Evolutionary conservation across 2,113 vertebrate genomes (phyloP).

Genomic region (Empidonax alnorum): DNA sequence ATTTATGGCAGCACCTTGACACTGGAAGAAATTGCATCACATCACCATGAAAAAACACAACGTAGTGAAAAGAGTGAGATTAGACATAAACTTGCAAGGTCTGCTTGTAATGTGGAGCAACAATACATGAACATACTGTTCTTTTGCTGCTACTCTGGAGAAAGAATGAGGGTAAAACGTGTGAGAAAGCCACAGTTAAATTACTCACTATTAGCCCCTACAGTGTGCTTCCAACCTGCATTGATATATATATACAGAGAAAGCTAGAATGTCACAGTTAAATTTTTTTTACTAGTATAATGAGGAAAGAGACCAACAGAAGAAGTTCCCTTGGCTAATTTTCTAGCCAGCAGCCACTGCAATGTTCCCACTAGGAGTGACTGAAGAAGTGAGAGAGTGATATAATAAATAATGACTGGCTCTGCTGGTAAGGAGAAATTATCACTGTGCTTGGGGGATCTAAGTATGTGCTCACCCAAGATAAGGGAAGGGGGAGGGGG

Average conservation of each 20-base stretch:
- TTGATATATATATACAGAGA: conserved; percentile 56
- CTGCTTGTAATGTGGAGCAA: conserved; percentile 57
- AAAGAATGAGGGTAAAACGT: conserved; percentile 66
- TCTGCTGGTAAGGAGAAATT: conserved; percentile 76
- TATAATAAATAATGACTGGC: conserved; percentile 80
- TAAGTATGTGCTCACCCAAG: conserved; percentile 61
- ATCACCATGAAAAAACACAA: conserved; percentile 52
- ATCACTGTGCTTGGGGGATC: conserved; percentile 76
- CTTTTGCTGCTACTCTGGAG: conserved; percentile 63
- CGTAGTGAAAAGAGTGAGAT: conserved; percentile 56
- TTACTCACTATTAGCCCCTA: conserved; percentile 77
- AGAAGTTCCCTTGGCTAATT: conserved; percentile 81
- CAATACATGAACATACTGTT: conserved; percentile 34
- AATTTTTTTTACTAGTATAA: conserved; percentile 81
- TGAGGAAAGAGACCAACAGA: conserved; percentile 76
- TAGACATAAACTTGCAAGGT: conserved; percentile 69
- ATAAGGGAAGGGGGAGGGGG: background rate
- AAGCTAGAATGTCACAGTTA: conserved; percentile 73
- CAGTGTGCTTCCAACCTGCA: conserved; percentile 71
- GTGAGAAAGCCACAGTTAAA: conserved; percentile 67
- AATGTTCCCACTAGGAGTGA: conserved; percentile 76
- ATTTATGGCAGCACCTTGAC: conserved; percentile 63
- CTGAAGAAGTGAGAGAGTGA: conserved; percentile 71
- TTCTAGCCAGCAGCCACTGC: conserved; percentile 76
- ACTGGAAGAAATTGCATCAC: conserved; percentile 69